Base-by-base conservation (phyloP, 2,888 invertebrate species). In the Limulus polyphemus region DNA sequence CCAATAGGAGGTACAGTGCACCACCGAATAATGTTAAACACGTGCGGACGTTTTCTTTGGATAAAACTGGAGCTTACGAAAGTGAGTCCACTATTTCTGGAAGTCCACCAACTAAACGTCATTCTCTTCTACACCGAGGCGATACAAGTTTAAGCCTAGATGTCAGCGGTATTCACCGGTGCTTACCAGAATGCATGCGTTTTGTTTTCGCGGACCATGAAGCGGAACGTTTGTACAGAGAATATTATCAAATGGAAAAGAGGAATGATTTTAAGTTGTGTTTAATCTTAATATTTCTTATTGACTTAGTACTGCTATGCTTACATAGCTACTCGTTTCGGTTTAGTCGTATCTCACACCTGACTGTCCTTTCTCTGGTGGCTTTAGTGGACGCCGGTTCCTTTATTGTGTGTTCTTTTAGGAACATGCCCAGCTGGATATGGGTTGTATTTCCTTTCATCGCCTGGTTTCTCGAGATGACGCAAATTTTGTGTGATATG, bases 221-320 rank as follows among this genome's bases (percentile, higher is more conserved):
- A 58, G 78, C 86, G 68, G 85, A 87, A 73, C 81, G 81, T 71
- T 79, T 87, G 9, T 87, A 86, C 74, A 84, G 84, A 69, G 83
- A 83, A 65, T 87, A 86, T 75, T 83, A 84, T 71, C 80, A 83
- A 56, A 83, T 85, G 71, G 86, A 86, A 74, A 83, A 86, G 71
- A 81, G 85, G 57, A 82, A 83, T 56, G 86, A 86, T 49, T 77
- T 87, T 32, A 16, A 32, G 54, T 11, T 32, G 13, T 16, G 17
- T 11, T 54, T 54, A 32, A 4, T 54, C 16, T 16, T 54, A 11
- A 54, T 54, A 16, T 16, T 32, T n/a, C 16, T 54, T 11, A 14
- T 54, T 16, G n/a, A 9, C 13, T 11, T 54, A 11, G 16, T 32
- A 16, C 16, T 54, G 17, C 32, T 54, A 7, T 17, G 17, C n/a